Conservation (phyloP, 2,888 invertebrate genomes). For the Bembecia ichneumoniformis region DNA sequence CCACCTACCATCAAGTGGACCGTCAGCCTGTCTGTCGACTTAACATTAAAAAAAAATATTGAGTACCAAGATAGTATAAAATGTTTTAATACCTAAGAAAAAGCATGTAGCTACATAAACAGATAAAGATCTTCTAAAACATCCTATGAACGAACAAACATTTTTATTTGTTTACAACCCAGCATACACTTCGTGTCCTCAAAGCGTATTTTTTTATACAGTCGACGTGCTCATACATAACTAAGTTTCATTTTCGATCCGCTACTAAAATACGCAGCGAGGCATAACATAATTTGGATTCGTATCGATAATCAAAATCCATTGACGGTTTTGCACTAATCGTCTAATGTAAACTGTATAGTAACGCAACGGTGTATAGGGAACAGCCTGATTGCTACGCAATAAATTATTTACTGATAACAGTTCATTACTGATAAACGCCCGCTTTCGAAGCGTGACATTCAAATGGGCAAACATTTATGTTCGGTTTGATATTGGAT, state of each 20-base stretch:
- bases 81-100: no score
- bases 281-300: not conserved
- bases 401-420: slow-evolving; percentile 16
- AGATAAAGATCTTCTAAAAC: not conserved
- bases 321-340: no score
- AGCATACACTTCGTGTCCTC: slow-evolving; percentile 9
- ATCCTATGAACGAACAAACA: not conserved
- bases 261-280: not conserved
- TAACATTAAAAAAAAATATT: no score
- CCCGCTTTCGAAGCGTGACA: slow-evolving; percentile 24
- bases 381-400: not conserved
- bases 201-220: slow-evolving; percentile 32
- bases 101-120: no score
- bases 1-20: no score
- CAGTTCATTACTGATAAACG: slow-evolving; percentile 35
- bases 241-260: slow-evolving; percentile 22
- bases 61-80: no score
- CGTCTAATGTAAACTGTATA: no score
- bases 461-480: slow-evolving; percentile 23
- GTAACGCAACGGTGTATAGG: not conserved
- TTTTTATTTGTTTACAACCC: not conserved
- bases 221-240: slow-evolving; percentile 35
- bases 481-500: not conserved
- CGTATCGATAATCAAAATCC: no score
- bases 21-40: no score